A percentile compares a stretch with the other conserved stretches of the same genome.
These are phyloP conservation scores for Pteropus alecto DNA, from an alignment of 2,113 vertebrate species.

Conservation along the genomic window DNA sequence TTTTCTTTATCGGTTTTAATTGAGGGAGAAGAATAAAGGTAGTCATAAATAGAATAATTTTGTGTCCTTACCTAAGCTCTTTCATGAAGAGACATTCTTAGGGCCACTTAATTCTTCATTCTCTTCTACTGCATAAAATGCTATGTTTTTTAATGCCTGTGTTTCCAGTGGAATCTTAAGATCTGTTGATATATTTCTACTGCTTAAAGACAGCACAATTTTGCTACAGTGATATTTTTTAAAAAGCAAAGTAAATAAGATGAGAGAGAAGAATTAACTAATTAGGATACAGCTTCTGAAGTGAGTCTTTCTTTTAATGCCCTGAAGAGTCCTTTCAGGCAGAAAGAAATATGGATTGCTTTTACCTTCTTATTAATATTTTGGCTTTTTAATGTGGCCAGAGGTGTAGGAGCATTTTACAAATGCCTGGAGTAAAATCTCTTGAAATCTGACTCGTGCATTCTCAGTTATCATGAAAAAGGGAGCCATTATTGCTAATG, in stretches of 20 bases:
- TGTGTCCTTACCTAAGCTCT: neutral
- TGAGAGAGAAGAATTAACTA: slow-evolving; percentile 11
- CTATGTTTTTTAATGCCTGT: neutral
- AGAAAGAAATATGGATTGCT: neutral
- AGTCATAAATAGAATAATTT: neutral
- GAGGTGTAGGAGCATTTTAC: slow-evolving; percentile 14
- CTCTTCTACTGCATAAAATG: neutral
- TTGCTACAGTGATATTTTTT: slow-evolving; percentile 22
- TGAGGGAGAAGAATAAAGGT: neutral
- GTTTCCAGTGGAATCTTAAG: neutral
- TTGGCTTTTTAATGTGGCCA: slow-evolving; percentile 46
- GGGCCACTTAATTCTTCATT: neutral
- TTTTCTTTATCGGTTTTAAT: neutral
- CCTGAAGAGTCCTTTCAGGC: slow-evolving; percentile 39
- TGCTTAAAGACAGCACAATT: neutral
- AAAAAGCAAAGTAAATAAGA: slow-evolving; percentile 52
- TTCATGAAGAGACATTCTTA: neutral
- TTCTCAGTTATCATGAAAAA: slow-evolving; percentile 27
- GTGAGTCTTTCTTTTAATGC: neutral
- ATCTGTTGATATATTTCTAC: neutral
- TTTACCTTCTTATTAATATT: slow-evolving; percentile 59
- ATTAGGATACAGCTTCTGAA: slow-evolving; percentile 47
- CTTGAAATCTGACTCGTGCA: neutral
- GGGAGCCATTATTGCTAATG: neutral
- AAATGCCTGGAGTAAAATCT: slow-evolving; percentile 35